Evolutionary conservation across 2,113 vertebrate species (phyloP).

Genomic region (Eulacestoma nigropectus): DNA sequence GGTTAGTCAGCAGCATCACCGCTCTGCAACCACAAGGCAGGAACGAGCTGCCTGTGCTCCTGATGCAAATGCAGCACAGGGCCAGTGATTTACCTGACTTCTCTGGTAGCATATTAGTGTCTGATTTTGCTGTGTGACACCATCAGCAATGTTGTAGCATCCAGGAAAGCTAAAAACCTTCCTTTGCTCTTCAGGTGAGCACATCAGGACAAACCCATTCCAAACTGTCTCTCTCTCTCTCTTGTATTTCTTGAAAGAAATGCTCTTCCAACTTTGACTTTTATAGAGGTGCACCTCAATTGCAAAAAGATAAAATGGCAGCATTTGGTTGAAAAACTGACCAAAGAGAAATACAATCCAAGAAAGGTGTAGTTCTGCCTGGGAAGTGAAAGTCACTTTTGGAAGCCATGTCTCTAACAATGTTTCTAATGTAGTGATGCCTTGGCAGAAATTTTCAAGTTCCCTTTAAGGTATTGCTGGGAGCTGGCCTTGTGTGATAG

Average conservation of each 20-base stretch:
- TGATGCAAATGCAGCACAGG: rapidly evolving
- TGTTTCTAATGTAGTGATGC: not conserved
- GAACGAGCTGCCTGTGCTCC: not conserved
- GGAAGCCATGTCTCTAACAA: not conserved
- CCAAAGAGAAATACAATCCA: not conserved
- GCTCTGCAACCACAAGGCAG: not conserved
- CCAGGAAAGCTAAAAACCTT: not conserved
- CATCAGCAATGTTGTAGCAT: not conserved
- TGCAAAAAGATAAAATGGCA: not conserved
- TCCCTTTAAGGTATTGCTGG: not conserved
- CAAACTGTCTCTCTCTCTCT: not conserved
- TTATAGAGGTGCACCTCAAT: not conserved
- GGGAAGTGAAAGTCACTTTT: not conserved
- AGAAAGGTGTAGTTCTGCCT: not conserved
- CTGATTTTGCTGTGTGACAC: not conserved
- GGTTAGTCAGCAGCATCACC: not conserved
- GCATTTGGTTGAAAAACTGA: not conserved
- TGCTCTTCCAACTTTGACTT: not conserved
- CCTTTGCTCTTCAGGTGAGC: not conserved
- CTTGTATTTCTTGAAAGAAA: not conserved
- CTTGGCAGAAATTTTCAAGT: not conserved
- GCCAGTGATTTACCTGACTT: not conserved
- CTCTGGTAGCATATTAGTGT: not conserved
- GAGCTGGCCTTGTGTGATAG: not conserved
- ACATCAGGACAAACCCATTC: not conserved